phyloP scores from a whole-genome alignment of 2,888 invertebrate genomes.

The Drosophila borborema region DNA sequence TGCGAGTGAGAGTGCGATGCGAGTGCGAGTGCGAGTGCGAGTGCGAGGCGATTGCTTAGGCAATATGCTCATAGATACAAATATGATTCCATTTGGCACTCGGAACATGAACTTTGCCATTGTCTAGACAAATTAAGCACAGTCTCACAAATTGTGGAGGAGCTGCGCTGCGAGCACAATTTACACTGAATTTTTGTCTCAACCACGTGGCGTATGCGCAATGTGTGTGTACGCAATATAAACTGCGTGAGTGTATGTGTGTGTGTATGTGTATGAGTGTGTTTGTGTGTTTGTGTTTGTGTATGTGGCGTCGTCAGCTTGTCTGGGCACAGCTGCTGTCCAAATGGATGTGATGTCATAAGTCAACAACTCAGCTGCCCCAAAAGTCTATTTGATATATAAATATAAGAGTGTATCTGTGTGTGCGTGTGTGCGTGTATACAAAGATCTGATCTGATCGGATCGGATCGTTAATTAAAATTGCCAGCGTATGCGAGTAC shows the following conservation, averaged over 20 bases:
- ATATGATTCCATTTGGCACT: constrained; percentile 44
- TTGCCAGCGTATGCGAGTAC: constrained; percentile 54
- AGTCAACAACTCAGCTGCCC: constrained; percentile 75
- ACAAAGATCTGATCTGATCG: constrained; percentile 29
- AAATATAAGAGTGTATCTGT: not conserved
- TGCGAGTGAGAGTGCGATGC: constrained; percentile 18
- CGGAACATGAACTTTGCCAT: constrained; percentile 71
- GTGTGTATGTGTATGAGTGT: constrained; percentile 18
- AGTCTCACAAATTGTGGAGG: constrained; percentile 45
- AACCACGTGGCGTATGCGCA: constrained; percentile 71
- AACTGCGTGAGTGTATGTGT: constrained; percentile 18
- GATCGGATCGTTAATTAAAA: constrained; percentile 78
- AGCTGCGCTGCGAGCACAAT: constrained; percentile 50
- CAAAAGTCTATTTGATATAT: constrained; percentile 44
- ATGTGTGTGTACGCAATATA: constrained; percentile 34
- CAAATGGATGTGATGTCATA: constrained; percentile 79
- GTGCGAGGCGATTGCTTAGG: constrained; percentile 25
- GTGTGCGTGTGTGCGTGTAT: constrained; percentile 1
- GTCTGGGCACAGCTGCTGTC: constrained; percentile 60
- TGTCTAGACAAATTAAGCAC: constrained; percentile 79
- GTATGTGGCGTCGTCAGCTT: constrained; percentile 65
- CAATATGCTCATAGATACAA: constrained; percentile 25
- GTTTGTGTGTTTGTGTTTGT: constrained; percentile 19
- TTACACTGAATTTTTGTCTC: constrained; percentile 26
- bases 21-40: constrained; percentile 13